These are phyloP conservation scores for Urocynchramus pylzowi DNA, from an alignment of 2,113 vertebrate genomes.

Conservation along the genomic window DNA sequence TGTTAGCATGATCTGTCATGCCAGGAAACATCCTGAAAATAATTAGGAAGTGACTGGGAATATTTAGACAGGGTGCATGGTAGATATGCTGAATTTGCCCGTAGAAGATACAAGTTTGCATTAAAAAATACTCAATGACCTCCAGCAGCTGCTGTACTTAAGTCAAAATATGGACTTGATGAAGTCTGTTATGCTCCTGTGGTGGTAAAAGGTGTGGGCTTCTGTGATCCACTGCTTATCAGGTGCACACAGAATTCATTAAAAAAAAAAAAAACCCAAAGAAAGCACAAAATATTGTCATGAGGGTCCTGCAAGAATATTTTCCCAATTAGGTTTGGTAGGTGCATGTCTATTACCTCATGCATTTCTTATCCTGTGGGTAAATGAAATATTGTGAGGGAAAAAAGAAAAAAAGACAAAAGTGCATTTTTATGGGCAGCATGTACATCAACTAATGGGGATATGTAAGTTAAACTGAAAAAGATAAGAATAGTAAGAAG, in stretches of 20 bases:
- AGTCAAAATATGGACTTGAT: neutral
- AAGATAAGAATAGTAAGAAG: neutral
- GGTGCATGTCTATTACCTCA: neutral
- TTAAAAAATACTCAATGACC: neutral
- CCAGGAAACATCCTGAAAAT: slow-evolving; percentile 12
- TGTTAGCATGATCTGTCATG: slow-evolving; percentile 32
- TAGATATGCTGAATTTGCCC: neutral
- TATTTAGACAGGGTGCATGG: neutral
- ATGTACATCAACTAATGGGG: neutral
- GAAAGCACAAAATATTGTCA: neutral
- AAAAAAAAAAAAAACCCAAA: neutral
- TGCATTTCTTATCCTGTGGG: neutral
- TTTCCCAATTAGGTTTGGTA: neutral
- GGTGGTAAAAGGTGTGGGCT: neutral
- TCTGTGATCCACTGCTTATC: neutral
- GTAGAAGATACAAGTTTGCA: neutral
- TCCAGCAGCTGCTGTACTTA: neutral
- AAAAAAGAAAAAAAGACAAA: neutral
- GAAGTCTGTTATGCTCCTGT: neutral
- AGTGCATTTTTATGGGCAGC: neutral
- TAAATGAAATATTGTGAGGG: neutral
- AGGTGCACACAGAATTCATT: neutral
- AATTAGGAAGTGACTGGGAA: slow-evolving; percentile 30
- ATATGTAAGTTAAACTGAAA: neutral
- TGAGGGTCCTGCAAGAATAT: neutral